Conservation (phyloP, 2,888 invertebrate genomes). For the Caenorhabditis sp. region DNA sequence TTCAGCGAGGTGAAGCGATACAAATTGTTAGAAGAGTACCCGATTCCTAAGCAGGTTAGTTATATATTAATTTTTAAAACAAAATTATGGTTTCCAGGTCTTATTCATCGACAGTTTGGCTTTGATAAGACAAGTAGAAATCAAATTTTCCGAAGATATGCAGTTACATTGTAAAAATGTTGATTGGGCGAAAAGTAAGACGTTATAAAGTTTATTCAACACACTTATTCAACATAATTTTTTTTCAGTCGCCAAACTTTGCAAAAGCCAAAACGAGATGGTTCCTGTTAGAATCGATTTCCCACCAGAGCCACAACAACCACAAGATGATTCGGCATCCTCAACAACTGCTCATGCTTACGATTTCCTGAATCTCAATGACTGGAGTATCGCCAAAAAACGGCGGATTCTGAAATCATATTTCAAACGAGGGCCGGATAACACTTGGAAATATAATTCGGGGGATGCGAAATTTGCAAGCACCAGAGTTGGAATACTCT, state of each 20-base stretch:
- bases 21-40: conserved; percentile 22
- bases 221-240: neutral
- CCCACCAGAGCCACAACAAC: neutral
- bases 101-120: conserved; percentile 58
- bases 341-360: conserved; percentile 3
- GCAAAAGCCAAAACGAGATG: neutral
- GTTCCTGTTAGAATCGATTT: neutral
- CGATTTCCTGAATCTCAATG: conserved; percentile 9
- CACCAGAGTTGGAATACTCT: neutral
- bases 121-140: conserved; percentile 53
- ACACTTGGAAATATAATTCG: neutral
- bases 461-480: neutral
- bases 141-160: conserved; percentile 4
- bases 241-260: neutral
- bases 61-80: neutral
- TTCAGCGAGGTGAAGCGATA: conserved; percentile 56
- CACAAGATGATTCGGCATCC: neutral
- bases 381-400: conserved; percentile 27
- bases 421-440: neutral
- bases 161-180: conserved; percentile 11
- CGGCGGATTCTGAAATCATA: conserved; percentile 8
- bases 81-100: conserved; percentile 17
- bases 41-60: conserved; percentile 28
- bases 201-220: neutral
- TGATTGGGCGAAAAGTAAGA: conserved; percentile 15